phyloP scores from a whole-genome alignment of 2,888 invertebrate genomes.

The Magallana nippona region DNA sequence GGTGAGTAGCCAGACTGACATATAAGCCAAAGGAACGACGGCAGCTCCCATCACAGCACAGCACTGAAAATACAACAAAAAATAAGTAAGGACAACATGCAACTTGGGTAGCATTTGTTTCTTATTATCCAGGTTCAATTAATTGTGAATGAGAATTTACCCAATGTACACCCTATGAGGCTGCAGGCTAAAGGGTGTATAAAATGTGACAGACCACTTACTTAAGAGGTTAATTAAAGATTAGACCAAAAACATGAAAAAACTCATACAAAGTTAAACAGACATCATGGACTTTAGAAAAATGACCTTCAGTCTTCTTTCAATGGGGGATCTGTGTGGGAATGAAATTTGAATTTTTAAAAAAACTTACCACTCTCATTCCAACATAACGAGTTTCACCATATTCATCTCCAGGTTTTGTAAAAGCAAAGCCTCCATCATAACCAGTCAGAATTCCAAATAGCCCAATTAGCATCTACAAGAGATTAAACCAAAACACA shows the following conservation, averaged over 20 bases:
- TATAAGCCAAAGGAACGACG: conserved; percentile 91
- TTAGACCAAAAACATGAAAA: background rate
- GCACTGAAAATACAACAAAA: conserved; percentile 85
- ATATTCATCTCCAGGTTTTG: conserved; percentile 97
- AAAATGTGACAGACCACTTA: too few species aligned
- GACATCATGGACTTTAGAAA: background rate
- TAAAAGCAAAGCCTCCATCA: conserved; percentile 95
- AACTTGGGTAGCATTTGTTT: background rate
- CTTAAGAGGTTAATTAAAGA: too few species aligned
- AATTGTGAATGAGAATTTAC: too few species aligned
- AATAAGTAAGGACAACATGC: background rate
- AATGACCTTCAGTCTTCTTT: background rate
- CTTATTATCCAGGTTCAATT: too few species aligned
- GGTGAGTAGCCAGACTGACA: conserved; percentile 94
- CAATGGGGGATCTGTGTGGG: too few species aligned
- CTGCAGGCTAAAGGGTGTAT: too few species aligned
- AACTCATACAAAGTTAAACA: background rate
- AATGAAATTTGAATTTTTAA: background rate
- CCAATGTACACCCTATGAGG: too few species aligned
- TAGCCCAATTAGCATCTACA: conserved; percentile 95
- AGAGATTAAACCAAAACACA: conserved; percentile 23
- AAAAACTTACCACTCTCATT: conserved; percentile 85
- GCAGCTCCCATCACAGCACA: conserved; percentile 93
- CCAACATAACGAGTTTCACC: conserved; percentile 92
- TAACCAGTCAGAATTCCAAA: conserved; percentile 95